phyloP scores from a whole-genome alignment of 1,140 invertebrate genomes.

The Nasonia giraulti region DNA sequence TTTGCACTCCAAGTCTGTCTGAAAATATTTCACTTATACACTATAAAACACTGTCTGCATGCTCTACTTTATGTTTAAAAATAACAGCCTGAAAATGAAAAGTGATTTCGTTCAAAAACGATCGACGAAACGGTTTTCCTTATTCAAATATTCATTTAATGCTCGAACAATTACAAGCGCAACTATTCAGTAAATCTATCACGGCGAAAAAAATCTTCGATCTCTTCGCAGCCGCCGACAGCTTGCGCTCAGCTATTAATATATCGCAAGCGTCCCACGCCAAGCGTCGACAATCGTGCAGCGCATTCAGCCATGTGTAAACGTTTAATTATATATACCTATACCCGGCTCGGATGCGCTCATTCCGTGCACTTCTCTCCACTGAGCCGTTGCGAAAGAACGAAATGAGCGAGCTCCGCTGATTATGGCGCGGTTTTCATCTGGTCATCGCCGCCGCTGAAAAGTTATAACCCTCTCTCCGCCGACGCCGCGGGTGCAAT shows the following conservation, averaged over 20 bases:
- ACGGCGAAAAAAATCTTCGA: too few relatives aligned
- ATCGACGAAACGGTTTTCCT: too few relatives aligned
- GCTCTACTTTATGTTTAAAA: too few relatives aligned
- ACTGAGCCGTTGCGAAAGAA: not conserved
- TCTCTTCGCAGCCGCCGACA: not conserved
- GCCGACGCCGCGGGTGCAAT: slow-evolving; percentile 2
- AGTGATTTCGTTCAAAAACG: too few relatives aligned
- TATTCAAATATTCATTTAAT: too few relatives aligned
- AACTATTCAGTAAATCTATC: too few relatives aligned
- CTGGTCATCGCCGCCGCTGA: slow-evolving; percentile 6
- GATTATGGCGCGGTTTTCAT: not conserved
- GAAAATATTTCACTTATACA: too few relatives aligned
- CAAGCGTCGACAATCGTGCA: not conserved
- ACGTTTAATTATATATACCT: not conserved
- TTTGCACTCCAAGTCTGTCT: too few relatives aligned
- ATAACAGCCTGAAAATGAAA: too few relatives aligned
- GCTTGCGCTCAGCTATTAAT: not conserved
- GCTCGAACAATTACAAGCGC: too few relatives aligned
- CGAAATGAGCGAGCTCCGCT: not conserved
- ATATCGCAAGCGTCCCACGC: not conserved
- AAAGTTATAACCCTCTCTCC: slow-evolving; percentile 14
- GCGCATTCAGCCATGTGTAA: not conserved
- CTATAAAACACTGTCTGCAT: too few relatives aligned
- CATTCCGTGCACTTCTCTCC: not conserved
- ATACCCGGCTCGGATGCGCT: not conserved